Evolutionary conservation across 2,113 vertebrate genomes (phyloP).

Genomic region (Otus sunia): DNA sequence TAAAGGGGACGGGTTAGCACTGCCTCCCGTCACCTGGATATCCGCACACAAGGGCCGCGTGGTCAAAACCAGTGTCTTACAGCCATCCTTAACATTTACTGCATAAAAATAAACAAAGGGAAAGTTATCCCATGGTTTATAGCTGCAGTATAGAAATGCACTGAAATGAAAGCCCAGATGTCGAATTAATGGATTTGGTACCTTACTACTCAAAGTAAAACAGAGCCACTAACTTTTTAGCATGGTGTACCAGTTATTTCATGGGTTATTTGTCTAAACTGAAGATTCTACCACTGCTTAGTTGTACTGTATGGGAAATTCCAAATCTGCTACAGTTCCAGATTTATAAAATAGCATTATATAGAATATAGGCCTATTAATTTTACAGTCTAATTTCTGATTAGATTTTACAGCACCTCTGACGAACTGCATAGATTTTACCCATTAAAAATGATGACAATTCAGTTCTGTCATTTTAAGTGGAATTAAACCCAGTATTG

Average conservation of each 20-base stretch:
- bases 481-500: slow-evolving; percentile 71
- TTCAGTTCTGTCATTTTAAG: slow-evolving; percentile 76
- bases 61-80: background rate
- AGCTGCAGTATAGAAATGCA: background rate
- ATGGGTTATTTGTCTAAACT: slow-evolving; percentile 46
- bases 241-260: background rate
- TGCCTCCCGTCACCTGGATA: background rate
- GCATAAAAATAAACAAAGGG: rapidly evolving
- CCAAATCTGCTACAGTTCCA: slow-evolving; percentile 37
- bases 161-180: background rate
- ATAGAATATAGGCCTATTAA: slow-evolving; percentile 68
- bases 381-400: slow-evolving; percentile 74
- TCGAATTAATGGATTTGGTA: background rate
- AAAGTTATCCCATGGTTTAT: background rate
- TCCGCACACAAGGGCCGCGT: rapidly evolving
- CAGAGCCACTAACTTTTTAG: background rate
- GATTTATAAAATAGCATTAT: slow-evolving; percentile 37
- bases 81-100: background rate
- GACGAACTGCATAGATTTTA: slow-evolving; percentile 55
- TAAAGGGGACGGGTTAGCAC: no score
- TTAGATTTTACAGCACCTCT: slow-evolving; percentile 70
- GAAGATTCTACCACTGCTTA: slow-evolving; percentile 7
- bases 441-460: slow-evolving; percentile 65
- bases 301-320: background rate
- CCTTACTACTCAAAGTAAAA: background rate